Evolutionary conservation across 2,888 invertebrate species (phyloP).

Genomic region (Magallana nippona): DNA sequence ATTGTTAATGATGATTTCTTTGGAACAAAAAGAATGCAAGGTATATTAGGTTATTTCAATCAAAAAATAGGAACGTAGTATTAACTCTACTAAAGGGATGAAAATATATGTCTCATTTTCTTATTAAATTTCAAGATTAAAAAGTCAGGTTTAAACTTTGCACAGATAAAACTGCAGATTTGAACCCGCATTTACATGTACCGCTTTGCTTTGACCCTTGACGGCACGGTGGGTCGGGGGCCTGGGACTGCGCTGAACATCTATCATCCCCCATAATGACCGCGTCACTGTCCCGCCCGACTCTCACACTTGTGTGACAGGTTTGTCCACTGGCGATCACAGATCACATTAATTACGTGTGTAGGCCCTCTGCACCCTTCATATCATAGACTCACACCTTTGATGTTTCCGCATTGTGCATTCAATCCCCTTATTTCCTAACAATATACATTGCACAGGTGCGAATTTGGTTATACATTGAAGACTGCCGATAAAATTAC

Average conservation of each 20-base stretch:
- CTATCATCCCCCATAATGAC: constrained; percentile 13
- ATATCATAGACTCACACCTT: constrained; percentile 27
- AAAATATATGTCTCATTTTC: no score
- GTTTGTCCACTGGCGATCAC: constrained; percentile 21
- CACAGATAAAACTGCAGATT: no score
- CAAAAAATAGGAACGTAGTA: no score
- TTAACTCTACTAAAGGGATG: no score
- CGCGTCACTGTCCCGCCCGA: constrained; percentile 23
- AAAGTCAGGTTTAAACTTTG: no score
- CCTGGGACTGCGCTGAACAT: background rate
- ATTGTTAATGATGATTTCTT: no score
- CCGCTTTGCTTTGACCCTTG: no score
- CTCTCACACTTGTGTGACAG: constrained; percentile 11
- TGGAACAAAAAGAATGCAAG: no score
- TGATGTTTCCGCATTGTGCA: constrained; percentile 28
- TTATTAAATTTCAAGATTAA: no score
- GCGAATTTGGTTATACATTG: constrained; percentile 10
- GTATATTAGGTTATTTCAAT: no score
- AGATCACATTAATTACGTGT: constrained; percentile 24
- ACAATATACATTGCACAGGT: background rate
- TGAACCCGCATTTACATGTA: no score
- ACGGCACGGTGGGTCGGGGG: background rate
- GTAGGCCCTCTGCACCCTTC: constrained; percentile 23
- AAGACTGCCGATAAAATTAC: background rate
- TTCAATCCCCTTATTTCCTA: background rate